These are phyloP conservation scores for Pangasius sanitwongsei DNA, from an alignment of 2,797 vertebrate species.

Conservation along the genomic window DNA sequence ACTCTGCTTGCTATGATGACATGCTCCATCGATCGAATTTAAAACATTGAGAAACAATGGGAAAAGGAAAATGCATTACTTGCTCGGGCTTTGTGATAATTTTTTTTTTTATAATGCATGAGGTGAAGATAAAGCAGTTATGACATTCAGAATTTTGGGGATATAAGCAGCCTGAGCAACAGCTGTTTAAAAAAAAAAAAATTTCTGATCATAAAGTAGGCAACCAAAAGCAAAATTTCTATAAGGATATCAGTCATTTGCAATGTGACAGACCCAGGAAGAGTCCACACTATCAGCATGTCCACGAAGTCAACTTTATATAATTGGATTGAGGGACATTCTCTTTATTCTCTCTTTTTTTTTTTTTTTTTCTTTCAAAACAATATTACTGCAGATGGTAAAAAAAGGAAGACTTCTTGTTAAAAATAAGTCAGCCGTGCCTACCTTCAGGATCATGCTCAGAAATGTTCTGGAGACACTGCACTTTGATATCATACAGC, in stretches of 20 bases:
- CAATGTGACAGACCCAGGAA: background rate
- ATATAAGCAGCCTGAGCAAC: background rate
- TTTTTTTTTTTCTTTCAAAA: background rate
- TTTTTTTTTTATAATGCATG: background rate
- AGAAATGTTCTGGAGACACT: slow-evolving; percentile 85
- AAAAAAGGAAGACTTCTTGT: background rate
- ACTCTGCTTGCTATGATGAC: background rate
- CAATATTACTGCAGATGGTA: background rate
- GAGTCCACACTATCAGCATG: background rate
- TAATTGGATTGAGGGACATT: background rate
- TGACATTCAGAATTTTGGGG: background rate
- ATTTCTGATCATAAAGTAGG: background rate
- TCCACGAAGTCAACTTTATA: background rate
- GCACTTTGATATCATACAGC: slow-evolving; percentile 81
- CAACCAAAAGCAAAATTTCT: background rate
- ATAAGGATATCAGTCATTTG: background rate
- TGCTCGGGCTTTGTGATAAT: background rate
- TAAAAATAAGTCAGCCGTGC: background rate
- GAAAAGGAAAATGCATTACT: background rate
- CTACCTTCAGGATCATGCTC: slow-evolving; percentile 74
- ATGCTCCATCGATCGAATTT: background rate
- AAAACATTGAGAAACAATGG: background rate
- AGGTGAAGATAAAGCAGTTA: background rate
- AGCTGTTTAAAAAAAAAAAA: background rate
- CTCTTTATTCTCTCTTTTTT: background rate